A percentile compares a stretch with the other conserved stretches of the same genome.
Evolutionary conservation across 1,140 invertebrate species (phyloP).

Genomic region (Drosophila micromelanica): DNA sequence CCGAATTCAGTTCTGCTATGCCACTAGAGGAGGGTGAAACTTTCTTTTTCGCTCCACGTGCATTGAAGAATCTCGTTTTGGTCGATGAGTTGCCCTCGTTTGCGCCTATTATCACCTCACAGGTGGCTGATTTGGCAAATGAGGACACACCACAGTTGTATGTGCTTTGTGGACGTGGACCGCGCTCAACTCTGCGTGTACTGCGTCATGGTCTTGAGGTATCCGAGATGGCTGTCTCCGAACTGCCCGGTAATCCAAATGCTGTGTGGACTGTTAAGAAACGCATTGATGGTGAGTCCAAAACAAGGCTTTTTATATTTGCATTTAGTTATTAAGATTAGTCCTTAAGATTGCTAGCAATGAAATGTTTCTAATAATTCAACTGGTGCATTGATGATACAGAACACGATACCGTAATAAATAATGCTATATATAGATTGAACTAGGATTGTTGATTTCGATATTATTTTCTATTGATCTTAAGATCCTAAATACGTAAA

Average conservation of each 20-base stretch:
- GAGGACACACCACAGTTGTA: constrained; percentile 99
- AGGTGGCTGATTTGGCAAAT: constrained; percentile 94
- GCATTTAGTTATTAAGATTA: constrained; percentile 36
- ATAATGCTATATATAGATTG: constrained; percentile 52
- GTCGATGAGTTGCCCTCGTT: constrained; percentile 99
- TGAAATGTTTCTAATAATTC: constrained; percentile 64
- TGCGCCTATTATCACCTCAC: constrained; percentile 93
- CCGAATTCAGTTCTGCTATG: constrained; percentile 99
- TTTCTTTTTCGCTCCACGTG: constrained; percentile 98
- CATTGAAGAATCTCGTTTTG: constrained; percentile 97
- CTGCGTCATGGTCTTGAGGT: constrained; percentile 98
- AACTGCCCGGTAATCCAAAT: constrained; percentile 99
- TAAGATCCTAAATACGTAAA: neutral
- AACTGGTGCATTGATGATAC: constrained; percentile 82
- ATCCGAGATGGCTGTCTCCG: constrained; percentile 99
- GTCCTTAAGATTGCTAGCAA: constrained; percentile 44
- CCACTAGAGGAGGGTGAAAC: constrained; percentile 99
- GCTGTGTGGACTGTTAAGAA: constrained; percentile 99
- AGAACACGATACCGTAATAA: constrained; percentile 39
- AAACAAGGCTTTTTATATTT: constrained; percentile 9
- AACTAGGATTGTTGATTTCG: constrained; percentile 38
- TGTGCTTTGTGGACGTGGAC: constrained; percentile 97
- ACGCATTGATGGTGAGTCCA: constrained; percentile 90
- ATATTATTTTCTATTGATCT: neutral
- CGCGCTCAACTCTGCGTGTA: constrained; percentile 96